Percentiles rank a stretch among this genome's conserved stretches.
Evolutionary conservation across 2,113 vertebrate genomes (phyloP).

Genomic region (Antennarius striatus): DNA sequence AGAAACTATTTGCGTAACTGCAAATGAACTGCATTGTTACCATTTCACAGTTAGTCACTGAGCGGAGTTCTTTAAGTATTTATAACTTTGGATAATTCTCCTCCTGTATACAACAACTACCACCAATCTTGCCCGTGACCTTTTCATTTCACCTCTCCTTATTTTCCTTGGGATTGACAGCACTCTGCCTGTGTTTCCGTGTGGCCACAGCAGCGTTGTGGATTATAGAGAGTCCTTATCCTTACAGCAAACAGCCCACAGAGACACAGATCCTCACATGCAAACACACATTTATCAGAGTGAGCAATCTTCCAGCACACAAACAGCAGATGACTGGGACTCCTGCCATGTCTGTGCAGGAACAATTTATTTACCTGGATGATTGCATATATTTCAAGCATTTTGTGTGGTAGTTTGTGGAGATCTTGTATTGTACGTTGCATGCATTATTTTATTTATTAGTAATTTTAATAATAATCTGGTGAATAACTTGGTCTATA

Average conservation of each 20-base stretch:
- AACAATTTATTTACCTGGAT: conserved; percentile 38
- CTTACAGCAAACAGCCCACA: conserved; percentile 61
- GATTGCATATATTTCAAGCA: neutral
- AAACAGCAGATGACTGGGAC: conserved; percentile 56
- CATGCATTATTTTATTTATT: neutral
- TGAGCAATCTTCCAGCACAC: conserved; percentile 40
- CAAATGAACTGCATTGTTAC: neutral
- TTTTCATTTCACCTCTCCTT: conserved; percentile 46
- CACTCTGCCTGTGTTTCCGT: conserved; percentile 47
- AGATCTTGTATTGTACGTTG: neutral
- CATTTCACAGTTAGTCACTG: neutral
- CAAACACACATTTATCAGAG: conserved; percentile 59
- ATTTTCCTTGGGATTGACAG: conserved; percentile 52
- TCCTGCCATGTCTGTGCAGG: conserved; percentile 19
- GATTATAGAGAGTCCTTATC: conserved; percentile 67
- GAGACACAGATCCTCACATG: conserved; percentile 56
- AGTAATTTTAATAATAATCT: too few species aligned
- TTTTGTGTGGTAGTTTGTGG: neutral
- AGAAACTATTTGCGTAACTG: neutral
- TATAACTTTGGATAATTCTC: conserved; percentile 27
- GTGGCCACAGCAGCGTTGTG: conserved; percentile 54
- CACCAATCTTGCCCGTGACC: conserved; percentile 35
- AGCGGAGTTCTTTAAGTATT: conserved; percentile 10
- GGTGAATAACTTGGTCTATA: neutral
- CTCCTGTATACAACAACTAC: conserved; percentile 25